phyloP scores from a whole-genome alignment of 2,113 vertebrate genomes.

The Phrynosoma blainvillii region DNA sequence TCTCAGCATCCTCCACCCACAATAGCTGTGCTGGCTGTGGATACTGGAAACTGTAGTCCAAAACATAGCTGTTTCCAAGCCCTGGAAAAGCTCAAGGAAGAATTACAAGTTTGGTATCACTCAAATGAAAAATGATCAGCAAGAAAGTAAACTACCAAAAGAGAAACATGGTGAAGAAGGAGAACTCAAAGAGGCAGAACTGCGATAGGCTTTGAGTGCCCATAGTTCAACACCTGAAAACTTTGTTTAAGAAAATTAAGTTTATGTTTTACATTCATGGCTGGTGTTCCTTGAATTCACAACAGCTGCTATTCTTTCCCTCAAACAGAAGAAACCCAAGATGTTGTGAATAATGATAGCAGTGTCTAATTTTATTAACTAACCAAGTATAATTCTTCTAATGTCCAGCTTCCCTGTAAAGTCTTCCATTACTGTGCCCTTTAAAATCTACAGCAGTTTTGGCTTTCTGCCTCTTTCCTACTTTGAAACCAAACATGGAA shows the following conservation, averaged over 20 bases:
- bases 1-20: no score
- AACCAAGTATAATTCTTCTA: slow-evolving; percentile 16
- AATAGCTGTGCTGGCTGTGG: no score
- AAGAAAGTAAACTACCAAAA: background rate
- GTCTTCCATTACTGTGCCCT: background rate
- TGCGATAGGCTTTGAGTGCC: background rate
- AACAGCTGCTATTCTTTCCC: background rate
- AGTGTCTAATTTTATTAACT: slow-evolving; percentile 26
- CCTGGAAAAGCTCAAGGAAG: background rate
- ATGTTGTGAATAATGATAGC: background rate
- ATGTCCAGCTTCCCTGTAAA: background rate
- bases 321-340: slow-evolving; percentile 18
- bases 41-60: no score
- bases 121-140: background rate
- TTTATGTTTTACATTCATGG: background rate
- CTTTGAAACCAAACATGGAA: background rate
- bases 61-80: no score
- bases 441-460: background rate
- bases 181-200: background rate
- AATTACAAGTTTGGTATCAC: background rate
- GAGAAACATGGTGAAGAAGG: no score
- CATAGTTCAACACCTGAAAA: background rate
- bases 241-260: background rate
- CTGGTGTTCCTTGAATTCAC: background rate
- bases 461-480: background rate